Conservation (phyloP, 2,113 vertebrate species). For the Pseudolaguvia tuberculata region DNA sequence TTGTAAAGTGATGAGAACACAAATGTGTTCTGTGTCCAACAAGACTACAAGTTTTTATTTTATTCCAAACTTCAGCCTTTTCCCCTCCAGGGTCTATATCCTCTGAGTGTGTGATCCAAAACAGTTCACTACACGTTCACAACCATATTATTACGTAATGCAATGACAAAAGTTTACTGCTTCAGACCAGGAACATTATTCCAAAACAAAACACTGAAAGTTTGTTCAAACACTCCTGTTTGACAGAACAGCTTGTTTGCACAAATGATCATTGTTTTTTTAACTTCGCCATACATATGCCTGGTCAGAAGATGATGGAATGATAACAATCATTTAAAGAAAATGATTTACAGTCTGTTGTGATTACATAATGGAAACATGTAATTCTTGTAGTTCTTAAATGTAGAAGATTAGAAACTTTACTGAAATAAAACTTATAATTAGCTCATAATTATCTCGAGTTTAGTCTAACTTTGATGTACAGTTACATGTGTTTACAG, state of each 20-base stretch:
- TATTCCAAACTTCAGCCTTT: constrained; percentile 21
- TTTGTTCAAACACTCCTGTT: background rate
- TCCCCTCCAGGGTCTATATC: background rate
- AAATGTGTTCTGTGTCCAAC: background rate
- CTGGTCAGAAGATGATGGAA: background rate
- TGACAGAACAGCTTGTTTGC: background rate
- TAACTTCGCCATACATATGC: background rate
- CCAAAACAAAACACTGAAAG: constrained; percentile 12
- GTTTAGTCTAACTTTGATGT: background rate
- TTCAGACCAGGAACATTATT: constrained; percentile 5
- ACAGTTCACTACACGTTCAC: constrained; percentile 20
- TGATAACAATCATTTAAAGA: background rate
- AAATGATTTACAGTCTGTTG: background rate
- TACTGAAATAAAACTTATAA: background rate
- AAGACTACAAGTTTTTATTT: constrained; percentile 34
- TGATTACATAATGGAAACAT: background rate
- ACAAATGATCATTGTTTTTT: background rate
- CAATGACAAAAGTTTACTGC: constrained; percentile 10
- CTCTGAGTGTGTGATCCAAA: constrained; percentile 24
- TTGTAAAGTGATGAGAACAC: background rate
- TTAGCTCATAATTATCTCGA: too few relatives aligned
- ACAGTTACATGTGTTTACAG: too few relatives aligned
- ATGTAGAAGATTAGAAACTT: background rate
- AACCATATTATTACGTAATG: constrained; percentile 34
- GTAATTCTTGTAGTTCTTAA: too few relatives aligned